Base-by-base conservation (phyloP, 1,140 invertebrate genomes). In the Drosophila subpulchrella region DNA sequence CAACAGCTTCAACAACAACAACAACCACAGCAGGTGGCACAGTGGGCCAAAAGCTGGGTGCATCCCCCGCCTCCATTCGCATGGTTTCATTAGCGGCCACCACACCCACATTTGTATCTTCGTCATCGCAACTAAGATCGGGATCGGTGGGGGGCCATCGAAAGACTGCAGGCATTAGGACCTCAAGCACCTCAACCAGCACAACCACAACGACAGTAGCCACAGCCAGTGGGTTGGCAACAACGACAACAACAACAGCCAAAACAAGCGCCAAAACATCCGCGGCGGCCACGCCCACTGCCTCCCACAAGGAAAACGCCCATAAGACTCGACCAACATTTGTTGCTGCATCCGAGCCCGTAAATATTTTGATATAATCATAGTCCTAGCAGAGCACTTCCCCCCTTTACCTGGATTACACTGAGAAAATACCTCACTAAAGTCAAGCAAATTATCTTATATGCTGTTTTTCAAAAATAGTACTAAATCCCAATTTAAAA, bases 301-400 rank as follows among this genome's bases (percentile, higher is more conserved):
- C 63, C 46, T 17, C 47, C 48, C 47, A 61, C 41, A 57, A 15
- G 60, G 75, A 58, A 36, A 42, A 48, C 61, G 58, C 38, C 75
- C 73, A 76, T 60, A 80, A 77, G 65, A 80, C 57, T 54, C 81
- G 77, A 46, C 30, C 80, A 78, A 78, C 56, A 81, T 88, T 88
- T 51, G 53, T 75, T 59, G 85, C 84, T 57, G 66, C 62, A 54
- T 78, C 76, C 51, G 54, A 84, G 48, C 84, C 84, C 80, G 84
- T 88, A 88, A 88, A 89, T 88, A 88, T 86, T 75, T 71, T 70
- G 55, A 50, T 51, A 44, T 56, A 63, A 62, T 74, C 70, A 39
- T 62, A 63, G 27, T 24, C 62, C 36, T 77, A 77, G 36, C 34
- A 30, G 10, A 39, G 71, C 60, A 65, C 73, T 13, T 34, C 24